phyloP scores from a whole-genome alignment of 2,888 invertebrate species.

The Hirtodrosophila cameraria region DNA sequence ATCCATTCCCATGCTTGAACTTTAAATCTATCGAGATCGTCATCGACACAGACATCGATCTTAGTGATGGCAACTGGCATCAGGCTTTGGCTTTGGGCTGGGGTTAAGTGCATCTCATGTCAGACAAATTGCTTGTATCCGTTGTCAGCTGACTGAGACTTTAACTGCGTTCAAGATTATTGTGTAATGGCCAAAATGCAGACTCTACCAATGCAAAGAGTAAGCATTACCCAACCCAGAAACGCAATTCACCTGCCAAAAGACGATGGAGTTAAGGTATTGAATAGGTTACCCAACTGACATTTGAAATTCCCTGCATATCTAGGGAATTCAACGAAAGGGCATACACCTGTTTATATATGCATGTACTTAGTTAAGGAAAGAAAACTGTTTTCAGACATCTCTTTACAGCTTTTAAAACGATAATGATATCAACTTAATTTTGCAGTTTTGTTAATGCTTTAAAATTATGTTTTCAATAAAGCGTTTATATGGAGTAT shows the following conservation, averaged over 20 bases:
- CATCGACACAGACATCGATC: no score
- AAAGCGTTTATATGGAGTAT: no score
- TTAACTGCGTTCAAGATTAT: conserved; percentile 7
- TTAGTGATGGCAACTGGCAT: not conserved
- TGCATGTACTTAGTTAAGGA: no score
- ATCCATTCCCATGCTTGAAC: conserved; percentile 11
- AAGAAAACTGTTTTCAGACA: no score
- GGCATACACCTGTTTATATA: no score
- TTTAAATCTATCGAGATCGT: no score
- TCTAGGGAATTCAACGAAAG: no score
- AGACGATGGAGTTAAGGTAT: conserved; percentile 17
- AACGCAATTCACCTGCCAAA: conserved; percentile 16
- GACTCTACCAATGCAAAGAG: conserved; percentile 22
- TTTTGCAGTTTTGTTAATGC: no score
- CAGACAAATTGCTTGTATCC: conserved; percentile 69
- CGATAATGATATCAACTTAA: no score
- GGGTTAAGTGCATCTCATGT: conserved; percentile 50
- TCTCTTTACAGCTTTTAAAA: no score
- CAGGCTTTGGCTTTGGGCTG: not conserved
- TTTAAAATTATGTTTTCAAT: no score
- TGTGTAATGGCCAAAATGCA: conserved; percentile 30
- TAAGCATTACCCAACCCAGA: conserved; percentile 40
- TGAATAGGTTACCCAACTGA: conserved; percentile 29
- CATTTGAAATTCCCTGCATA: conserved; percentile 36
- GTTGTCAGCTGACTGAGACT: conserved; percentile 30